Evolutionary conservation across 2,888 invertebrate species (phyloP).

Genomic region (Agonopterix heracliana): DNA sequence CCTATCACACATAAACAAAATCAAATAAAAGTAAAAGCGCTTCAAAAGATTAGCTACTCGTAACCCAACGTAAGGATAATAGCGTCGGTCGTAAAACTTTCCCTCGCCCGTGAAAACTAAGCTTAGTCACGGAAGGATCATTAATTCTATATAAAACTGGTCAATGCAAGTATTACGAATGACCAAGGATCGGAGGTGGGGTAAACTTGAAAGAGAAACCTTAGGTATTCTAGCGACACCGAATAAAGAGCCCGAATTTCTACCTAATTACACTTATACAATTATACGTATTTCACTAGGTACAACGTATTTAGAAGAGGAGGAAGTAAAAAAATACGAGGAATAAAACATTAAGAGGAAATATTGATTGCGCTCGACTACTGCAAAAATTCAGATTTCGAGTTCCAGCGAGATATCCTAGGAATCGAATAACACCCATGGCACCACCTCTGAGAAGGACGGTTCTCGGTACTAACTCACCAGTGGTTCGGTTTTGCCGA

Average conservation of each 20-base stretch:
- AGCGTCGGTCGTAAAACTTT: slow-evolving; percentile 56
- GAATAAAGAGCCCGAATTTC: too few relatives aligned
- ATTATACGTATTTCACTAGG: too few relatives aligned
- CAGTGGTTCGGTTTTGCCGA: neutral
- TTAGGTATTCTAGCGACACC: too few relatives aligned
- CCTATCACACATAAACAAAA: too few relatives aligned
- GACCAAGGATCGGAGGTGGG: slow-evolving; percentile 3
- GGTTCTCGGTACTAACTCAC: neutral
- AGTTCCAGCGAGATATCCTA: neutral
- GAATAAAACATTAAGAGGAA: too few relatives aligned
- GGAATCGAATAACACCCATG: neutral
- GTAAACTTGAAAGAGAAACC: too few relatives aligned
- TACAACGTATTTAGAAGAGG: too few relatives aligned
- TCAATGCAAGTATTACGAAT: slow-evolving; percentile 19
- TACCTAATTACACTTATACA: too few relatives aligned
- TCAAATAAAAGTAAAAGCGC: slow-evolving; percentile 22
- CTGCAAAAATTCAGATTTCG: neutral
- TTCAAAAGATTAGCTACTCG: slow-evolving; percentile 34
- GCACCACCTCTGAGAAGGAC: neutral
- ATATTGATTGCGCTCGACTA: neutral
- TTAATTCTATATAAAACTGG: slow-evolving; percentile 46
- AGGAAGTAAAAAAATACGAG: too few relatives aligned
- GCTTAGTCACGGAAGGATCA: slow-evolving; percentile 62
- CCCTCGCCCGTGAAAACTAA: slow-evolving; percentile 57
- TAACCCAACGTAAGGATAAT: slow-evolving; percentile 26